These are phyloP conservation scores for Laterallus jamaicensis DNA, from an alignment of 2,113 vertebrate genomes.

Conservation along the genomic window DNA sequence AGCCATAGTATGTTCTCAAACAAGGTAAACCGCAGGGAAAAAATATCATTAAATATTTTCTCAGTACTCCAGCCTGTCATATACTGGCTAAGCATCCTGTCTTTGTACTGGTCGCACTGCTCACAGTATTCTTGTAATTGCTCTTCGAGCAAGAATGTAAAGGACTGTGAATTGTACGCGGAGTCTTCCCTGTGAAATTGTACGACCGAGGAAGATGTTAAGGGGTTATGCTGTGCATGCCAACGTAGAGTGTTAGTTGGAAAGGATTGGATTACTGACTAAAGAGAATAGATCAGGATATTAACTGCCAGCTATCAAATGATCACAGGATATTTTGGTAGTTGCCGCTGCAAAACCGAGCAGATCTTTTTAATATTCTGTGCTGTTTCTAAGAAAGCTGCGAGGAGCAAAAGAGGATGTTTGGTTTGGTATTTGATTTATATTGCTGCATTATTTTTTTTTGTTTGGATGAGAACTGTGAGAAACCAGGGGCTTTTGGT, in stretches of 20 bases:
- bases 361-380: conserved; percentile 50
- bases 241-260: neutral
- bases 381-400: neutral
- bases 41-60: conserved; percentile 21
- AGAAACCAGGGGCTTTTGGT: conserved; percentile 51
- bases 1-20: neutral
- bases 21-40: conserved; percentile 18
- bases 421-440: conserved; percentile 35
- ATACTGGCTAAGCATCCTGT: neutral
- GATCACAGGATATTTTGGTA: conserved; percentile 59
- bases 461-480: conserved; percentile 54
- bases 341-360: conserved; percentile 19
- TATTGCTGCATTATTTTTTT: neutral
- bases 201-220: neutral
- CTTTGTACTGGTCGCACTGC: neutral
- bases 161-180: neutral
- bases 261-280: conserved; percentile 11
- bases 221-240: neutral
- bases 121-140: neutral
- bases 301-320: conserved; percentile 55
- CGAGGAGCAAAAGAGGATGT: neutral
- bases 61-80: neutral
- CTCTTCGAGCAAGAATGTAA: neutral
- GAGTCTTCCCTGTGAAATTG: neutral
- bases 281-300: conserved; percentile 58